phyloP scores from a whole-genome alignment of 1,140 invertebrate species.

The Hormaphis cornu region DNA sequence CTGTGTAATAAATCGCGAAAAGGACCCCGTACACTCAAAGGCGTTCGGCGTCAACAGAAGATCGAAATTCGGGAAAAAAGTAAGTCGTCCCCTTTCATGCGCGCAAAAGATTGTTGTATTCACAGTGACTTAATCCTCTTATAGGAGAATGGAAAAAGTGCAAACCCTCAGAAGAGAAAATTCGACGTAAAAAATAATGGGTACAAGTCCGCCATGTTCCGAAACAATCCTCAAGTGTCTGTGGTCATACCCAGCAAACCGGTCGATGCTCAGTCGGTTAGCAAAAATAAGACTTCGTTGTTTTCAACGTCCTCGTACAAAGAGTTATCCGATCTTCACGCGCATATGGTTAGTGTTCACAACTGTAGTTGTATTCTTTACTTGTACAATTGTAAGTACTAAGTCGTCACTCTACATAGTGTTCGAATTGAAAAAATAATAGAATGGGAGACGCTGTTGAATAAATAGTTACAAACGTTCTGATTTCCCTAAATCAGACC shows the following conservation, averaged over 20 bases:
- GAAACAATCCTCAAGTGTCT: conserved; percentile 63
- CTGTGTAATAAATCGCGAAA: conserved; percentile 2
- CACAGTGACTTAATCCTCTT: neutral
- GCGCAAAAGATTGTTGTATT: neutral
- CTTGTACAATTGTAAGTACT: neutral
- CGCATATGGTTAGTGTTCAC: conserved; percentile 43
- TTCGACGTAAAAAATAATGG: conserved; percentile 8
- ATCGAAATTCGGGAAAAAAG: conserved; percentile 9
- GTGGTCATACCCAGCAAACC: conserved; percentile 34
- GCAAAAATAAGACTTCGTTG: conserved; percentile 60
- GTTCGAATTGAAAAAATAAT: no score
- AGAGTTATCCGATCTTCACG: conserved; percentile 57
- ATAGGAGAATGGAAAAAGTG: neutral
- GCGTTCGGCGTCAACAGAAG: conserved; percentile 8
- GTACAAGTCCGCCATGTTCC: conserved; percentile 53
- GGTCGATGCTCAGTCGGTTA: conserved; percentile 56
- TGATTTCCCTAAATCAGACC: no score
- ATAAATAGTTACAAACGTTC: no score
- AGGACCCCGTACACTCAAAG: conserved; percentile 5
- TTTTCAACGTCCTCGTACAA: conserved; percentile 58
- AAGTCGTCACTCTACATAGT: no score
- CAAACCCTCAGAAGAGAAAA: conserved; percentile 2
- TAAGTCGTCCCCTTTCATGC: neutral
- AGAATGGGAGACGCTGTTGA: no score
- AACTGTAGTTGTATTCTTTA: neutral